Evolutionary conservation across 2,113 vertebrate species (phyloP).

Genomic region (Pelusios castaneus): DNA sequence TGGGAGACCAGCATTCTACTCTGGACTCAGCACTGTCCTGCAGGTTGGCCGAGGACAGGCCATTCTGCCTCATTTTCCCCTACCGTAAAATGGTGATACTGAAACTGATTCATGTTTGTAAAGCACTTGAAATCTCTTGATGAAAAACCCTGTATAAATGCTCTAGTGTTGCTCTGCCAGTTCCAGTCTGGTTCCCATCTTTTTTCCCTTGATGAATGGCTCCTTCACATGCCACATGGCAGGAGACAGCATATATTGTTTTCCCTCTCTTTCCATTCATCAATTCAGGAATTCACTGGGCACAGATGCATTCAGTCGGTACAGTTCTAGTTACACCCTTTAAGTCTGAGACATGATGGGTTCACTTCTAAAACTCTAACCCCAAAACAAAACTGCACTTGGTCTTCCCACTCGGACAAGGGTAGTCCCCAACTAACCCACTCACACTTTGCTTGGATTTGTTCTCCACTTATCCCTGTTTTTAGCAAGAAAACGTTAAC

Average conservation of each 20-base stretch:
- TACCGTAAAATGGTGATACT: fast-evolving
- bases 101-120: not conserved
- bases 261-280: not conserved
- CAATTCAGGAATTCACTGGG: not conserved
- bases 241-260: not conserved
- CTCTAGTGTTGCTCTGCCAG: not conserved
- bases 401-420: not conserved
- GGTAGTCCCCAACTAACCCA: not conserved
- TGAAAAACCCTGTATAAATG: not conserved
- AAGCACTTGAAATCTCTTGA: not conserved
- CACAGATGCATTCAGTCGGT: fast-evolving
- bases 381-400: not conserved
- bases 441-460: slow-evolving; percentile 23
- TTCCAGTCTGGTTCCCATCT: not conserved
- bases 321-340: not conserved
- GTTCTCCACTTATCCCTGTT: not conserved
- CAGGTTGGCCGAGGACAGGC: fast-evolving
- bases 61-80: not conserved
- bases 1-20: not conserved
- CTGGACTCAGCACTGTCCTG: not conserved
- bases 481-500: not conserved
- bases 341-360: not conserved
- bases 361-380: slow-evolving; percentile 11
- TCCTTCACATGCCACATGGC: not conserved
- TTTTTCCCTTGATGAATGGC: not conserved